Percentiles rank a stretch among this genome's conserved stretches.
Conservation (phyloP, 2,888 invertebrate species). For the Sarcophaga carnaria region DNA sequence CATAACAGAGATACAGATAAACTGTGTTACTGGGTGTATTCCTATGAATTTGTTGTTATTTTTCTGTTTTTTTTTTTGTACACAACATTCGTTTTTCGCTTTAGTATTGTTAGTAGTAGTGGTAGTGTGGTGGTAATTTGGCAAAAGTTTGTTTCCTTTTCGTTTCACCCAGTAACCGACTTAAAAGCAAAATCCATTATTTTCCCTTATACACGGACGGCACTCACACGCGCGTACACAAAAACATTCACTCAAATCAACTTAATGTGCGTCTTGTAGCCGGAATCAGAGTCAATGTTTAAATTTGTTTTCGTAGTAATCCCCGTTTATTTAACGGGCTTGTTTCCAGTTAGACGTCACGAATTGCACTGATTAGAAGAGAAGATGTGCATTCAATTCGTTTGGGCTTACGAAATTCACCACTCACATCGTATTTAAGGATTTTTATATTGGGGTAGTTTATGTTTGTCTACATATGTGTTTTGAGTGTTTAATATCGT, state of each 20-base stretch:
- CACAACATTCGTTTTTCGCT: slow-evolving; percentile 27
- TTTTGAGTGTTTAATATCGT: slow-evolving; percentile 71
- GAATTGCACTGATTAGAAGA: slow-evolving; percentile 75
- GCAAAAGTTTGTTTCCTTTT: slow-evolving; percentile 65
- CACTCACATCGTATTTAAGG: slow-evolving; percentile 53
- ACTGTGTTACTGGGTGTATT: slow-evolving; percentile 70
- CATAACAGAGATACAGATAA: slow-evolving; percentile 57
- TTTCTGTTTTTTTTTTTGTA: slow-evolving; percentile 17
- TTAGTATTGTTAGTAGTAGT: not conserved
- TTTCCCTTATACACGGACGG: slow-evolving; percentile 9
- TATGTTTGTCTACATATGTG: slow-evolving; percentile 41
- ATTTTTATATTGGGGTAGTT: slow-evolving; percentile 70
- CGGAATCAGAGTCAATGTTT: slow-evolving; percentile 34
- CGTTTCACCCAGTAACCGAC: slow-evolving; percentile 80
- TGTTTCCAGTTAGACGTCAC: slow-evolving; percentile 75
- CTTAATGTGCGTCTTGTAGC: slow-evolving; percentile 33
- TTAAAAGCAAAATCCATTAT: slow-evolving; percentile 71
- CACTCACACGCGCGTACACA: not conserved
- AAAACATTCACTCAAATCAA: not conserved
- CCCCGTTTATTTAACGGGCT: slow-evolving; percentile 6
- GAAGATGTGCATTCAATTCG: slow-evolving; percentile 42
- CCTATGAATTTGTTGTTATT: slow-evolving; percentile 46
- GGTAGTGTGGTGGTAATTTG: slow-evolving; percentile 39
- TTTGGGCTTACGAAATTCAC: slow-evolving; percentile 30
- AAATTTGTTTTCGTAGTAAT: slow-evolving; percentile 16